Evolutionary conservation across 2,888 invertebrate genomes (phyloP), one percentile per base, ranked within the genome.

Genomic region (Cosmia pyralina): DNA sequence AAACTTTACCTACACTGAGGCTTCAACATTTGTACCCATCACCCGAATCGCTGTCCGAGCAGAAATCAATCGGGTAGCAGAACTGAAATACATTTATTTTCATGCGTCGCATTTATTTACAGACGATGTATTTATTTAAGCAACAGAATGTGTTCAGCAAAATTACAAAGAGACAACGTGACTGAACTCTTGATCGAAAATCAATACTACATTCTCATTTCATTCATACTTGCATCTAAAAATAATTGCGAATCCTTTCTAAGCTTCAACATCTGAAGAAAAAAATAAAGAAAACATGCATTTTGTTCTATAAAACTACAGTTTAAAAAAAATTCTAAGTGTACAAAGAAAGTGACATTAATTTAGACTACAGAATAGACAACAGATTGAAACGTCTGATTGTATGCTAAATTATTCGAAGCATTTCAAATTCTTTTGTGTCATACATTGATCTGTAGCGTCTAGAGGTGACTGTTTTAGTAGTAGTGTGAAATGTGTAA

Each of bases 391-490:
- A 69, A 67, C 41, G 8, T 66, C 55, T 67, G 46, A 59, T 67
- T 57, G n/a, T 64, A 64, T 72, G 68, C 72, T 73, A 75, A 82
- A 82, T 84, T 75, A 84, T 84, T 81, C 69, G 72, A 70, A 77
- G 62, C 60, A 65, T 72, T 66, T 63, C n/a, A 66, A 64, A 72
- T 82, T 62, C 1, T 72, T 75, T 73, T 60, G 46, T 72, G 50
- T 72, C n/a, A 64, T 34, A 64, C 11, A 46, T 50, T 44, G 19
- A 19, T 57, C 11, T 41, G 76, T 71, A 69, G 19, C 46, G 34
- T 76, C 60, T 60, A 55, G 34, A 55, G 60, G 60, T 69, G 60
- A 72, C 38, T 44, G 22, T 66, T 60, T 63, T 52, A 60, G 38
- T 52, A 65, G 28, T 41, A n/a, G 44, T 50, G 1, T 70, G 72